Percentiles rank a stretch among this genome's conserved stretches.
Evolutionary conservation across 1,140 invertebrate species (phyloP).

Genomic region (Plutomurus gul): DNA sequence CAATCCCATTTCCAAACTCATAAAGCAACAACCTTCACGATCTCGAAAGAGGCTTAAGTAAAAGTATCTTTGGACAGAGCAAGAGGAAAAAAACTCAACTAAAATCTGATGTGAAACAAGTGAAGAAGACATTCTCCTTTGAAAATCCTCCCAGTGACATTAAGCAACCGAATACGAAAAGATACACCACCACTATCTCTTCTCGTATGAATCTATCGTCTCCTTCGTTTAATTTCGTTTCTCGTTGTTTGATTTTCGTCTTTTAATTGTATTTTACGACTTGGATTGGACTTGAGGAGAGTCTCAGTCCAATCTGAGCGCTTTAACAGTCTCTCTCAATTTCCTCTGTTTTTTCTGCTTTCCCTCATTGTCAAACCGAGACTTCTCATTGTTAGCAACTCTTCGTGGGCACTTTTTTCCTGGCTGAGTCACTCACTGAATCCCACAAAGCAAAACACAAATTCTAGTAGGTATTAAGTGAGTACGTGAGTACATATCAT

Average conservation of each 20-base stretch:
- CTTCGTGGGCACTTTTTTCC: neutral
- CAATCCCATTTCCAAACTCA: neutral
- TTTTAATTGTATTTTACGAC: slow-evolving; percentile 45
- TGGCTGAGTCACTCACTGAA: too few species aligned
- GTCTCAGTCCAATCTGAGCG: slow-evolving; percentile 12
- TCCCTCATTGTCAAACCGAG: neutral
- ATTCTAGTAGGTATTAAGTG: too few species aligned
- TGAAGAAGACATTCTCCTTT: neutral
- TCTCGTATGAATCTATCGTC: neutral
- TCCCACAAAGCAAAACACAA: too few species aligned
- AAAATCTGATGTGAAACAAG: neutral
- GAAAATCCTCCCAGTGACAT: neutral
- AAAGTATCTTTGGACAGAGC: too few species aligned
- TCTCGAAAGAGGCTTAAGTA: neutral
- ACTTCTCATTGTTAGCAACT: too few species aligned
- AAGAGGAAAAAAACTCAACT: slow-evolving; percentile 1
- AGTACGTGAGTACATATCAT: too few species aligned
- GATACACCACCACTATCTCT: neutral
- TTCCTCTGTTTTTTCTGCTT: neutral
- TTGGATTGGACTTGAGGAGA: neutral
- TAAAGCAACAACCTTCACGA: neutral
- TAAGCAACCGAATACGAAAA: neutral
- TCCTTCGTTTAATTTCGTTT: neutral
- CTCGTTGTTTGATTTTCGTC: slow-evolving; percentile 38
- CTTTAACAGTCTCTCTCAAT: neutral